These are phyloP conservation scores for Alca torda DNA, from an alignment of 2,797 vertebrate species.

Conservation along the genomic window DNA sequence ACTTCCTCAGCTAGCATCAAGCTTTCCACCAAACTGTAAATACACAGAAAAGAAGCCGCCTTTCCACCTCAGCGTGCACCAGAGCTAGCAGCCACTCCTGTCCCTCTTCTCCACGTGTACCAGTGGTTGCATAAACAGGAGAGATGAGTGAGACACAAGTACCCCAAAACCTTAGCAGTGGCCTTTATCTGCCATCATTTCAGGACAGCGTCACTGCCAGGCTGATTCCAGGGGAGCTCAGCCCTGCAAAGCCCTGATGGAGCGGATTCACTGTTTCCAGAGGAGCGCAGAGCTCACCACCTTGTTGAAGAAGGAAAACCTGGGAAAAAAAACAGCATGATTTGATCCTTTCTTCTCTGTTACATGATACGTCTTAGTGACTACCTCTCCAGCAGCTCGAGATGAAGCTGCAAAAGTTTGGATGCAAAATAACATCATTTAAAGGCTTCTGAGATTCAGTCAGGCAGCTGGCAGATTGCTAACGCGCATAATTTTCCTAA, in stretches of 20 bases:
- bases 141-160: neutral
- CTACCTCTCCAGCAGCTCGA: neutral
- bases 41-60: neutral
- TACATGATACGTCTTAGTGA: neutral
- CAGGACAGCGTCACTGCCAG: neutral
- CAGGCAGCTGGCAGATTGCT: neutral
- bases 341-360: neutral
- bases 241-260: neutral
- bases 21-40: neutral
- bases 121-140: neutral
- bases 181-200: neutral
- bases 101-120: neutral
- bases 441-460: neutral
- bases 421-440: neutral
- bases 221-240: neutral
- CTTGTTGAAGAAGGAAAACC: neutral
- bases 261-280: neutral
- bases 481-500: conserved; percentile 21
- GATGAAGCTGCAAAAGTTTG: neutral
- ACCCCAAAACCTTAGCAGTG: neutral
- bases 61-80: neutral
- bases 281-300: neutral
- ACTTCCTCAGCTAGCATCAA: neutral
- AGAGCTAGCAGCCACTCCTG: neutral
- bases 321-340: neutral